Base-by-base conservation (phyloP, 2,888 invertebrate genomes). In the Chironomus riparius region DNA sequence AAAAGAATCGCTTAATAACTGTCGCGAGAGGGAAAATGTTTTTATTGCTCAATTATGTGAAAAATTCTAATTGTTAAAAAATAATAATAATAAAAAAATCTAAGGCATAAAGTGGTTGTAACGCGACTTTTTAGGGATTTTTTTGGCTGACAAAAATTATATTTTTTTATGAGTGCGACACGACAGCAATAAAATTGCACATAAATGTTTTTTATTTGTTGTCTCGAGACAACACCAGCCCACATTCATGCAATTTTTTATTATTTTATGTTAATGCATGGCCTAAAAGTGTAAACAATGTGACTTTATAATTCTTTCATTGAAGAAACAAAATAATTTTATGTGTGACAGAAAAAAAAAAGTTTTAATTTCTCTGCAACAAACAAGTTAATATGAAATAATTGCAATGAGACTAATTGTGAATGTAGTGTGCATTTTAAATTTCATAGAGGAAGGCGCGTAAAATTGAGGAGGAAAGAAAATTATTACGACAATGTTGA, bases 391-490 rank as follows among this genome's bases (percentile, higher is more conserved):
- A 22, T 21, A 62, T 18, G 4, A 62, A 22, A 15, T 4, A 18
- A 12, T 65, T 65, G 65, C 65, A 65, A 65, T 22, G 62, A 62
- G 21, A 62, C 18, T 62, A 15, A n/a, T 62, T 22, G 62, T 24
- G 65, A 22, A 65, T 65, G 65, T 65, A 65, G 65, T 65, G 24
- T 68, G 68, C 68, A 68, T 68, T 71, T 56, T 71, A 50, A 50
- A 24, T 50, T 71, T 65, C 22, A 22, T 13, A 13, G 13, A 12
- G 65, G 22, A 65, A 65, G 65, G 65, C 65, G 65, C 22, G 21
- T 65, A 65, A 65, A 38, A 38, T 38, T 38, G 38, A 38, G 10
- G 38, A 38, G 38, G 38, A 38, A 38, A 38, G 38, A 38, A 13
- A 62, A 15, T 5, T 68, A 6, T 13, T 56, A 56, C 13, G 18